Evolutionary conservation across 1,140 invertebrate genomes (phyloP).

Genomic region (Nymphalis io): DNA sequence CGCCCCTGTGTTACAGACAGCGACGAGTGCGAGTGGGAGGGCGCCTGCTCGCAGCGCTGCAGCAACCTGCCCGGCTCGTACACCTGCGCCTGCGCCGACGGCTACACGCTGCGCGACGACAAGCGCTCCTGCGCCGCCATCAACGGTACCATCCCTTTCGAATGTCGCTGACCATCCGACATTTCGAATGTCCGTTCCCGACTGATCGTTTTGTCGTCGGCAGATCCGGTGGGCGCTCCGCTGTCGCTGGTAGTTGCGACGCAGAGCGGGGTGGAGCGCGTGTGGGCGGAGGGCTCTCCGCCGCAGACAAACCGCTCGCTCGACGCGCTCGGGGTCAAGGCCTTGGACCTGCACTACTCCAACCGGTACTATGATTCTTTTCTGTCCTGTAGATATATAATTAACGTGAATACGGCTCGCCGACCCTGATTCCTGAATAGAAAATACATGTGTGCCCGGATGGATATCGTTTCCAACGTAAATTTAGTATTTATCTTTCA

Average conservation of each 20-base stretch:
- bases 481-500: too few relatives aligned
- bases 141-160: constrained; percentile 83
- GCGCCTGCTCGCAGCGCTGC: constrained; percentile 90
- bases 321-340: constrained; percentile 59
- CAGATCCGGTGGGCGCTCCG: constrained; percentile 51
- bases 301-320: constrained; percentile 39
- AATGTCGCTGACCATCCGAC: too few relatives aligned
- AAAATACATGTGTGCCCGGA: too few relatives aligned
- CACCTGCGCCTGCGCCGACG: constrained; percentile 88
- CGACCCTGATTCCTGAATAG: too few relatives aligned
- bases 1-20: constrained; percentile 81
- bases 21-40: constrained; percentile 87
- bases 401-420: too few relatives aligned
- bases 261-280: constrained; percentile 47
- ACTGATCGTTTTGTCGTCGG: too few relatives aligned
- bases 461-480: too few relatives aligned
- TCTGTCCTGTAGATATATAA: constrained; percentile 15
- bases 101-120: constrained; percentile 83
- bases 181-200: too few relatives aligned
- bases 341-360: constrained; percentile 55
- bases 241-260: constrained; percentile 60
- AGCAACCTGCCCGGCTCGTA: constrained; percentile 86
- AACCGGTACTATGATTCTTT: constrained; percentile 46
- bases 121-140: constrained; percentile 83
- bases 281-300: constrained; percentile 37